These are phyloP conservation scores for Muscina levida DNA, from an alignment of 2,888 invertebrate species.

Conservation along the genomic window DNA sequence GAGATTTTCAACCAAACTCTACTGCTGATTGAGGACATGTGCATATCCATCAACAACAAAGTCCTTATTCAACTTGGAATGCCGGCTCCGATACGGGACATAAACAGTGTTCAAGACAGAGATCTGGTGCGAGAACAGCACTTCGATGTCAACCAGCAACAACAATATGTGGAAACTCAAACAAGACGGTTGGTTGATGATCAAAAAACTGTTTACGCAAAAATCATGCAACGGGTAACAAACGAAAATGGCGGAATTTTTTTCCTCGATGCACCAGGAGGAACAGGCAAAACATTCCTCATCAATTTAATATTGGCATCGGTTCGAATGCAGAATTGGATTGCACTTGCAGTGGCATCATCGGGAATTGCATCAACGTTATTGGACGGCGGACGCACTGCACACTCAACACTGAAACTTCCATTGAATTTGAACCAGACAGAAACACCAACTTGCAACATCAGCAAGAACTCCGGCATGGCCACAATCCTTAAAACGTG, in stretches of 20 bases:
- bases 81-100: neutral
- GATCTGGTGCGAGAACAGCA: conserved; percentile 49
- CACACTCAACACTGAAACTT: conserved; percentile 44
- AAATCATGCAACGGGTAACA: conserved; percentile 44
- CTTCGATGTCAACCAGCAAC: conserved; percentile 32
- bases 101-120: conserved; percentile 38
- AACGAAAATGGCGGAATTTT: conserved; percentile 37
- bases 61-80: conserved; percentile 14
- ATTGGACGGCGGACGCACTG: conserved; percentile 68
- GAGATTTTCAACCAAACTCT: conserved; percentile 31
- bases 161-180: conserved; percentile 38
- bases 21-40: conserved; percentile 39
- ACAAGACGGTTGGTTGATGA: neutral
- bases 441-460: conserved; percentile 62
- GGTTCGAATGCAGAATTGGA: conserved; percentile 47
- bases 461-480: conserved; percentile 17
- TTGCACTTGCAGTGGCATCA: conserved; percentile 65
- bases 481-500: conserved; percentile 25
- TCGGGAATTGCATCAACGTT: conserved; percentile 69
- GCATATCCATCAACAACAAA: conserved; percentile 37
- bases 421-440: conserved; percentile 68
- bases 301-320: conserved; percentile 35
- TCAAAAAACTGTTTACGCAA: conserved; percentile 19
- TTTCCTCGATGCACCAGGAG: neutral
- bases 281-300: neutral